phyloP scores from a whole-genome alignment of 2,888 invertebrate genomes.

The Ligdia adustata region DNA sequence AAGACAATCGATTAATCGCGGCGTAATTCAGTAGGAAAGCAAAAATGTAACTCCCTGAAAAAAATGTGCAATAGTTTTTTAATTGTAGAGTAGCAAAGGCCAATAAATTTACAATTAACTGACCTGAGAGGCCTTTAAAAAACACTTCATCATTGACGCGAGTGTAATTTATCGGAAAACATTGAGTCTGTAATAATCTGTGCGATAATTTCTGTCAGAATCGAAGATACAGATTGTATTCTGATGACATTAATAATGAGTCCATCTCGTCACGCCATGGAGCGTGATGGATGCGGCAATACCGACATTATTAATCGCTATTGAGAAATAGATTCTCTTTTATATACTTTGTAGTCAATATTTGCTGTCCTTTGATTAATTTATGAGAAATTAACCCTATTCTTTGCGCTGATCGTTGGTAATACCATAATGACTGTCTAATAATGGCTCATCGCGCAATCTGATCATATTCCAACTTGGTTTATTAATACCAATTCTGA shows the following conservation, averaged over 20 bases:
- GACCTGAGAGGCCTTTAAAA: conserved; percentile 1
- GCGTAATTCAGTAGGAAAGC: no score
- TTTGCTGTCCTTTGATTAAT: conserved; percentile 17
- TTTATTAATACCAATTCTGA: background rate
- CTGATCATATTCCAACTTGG: background rate
- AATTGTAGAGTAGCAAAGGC: no score
- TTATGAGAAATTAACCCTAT: conserved; percentile 23
- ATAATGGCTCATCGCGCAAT: conserved; percentile 1
- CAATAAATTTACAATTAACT: background rate
- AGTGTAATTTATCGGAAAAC: conserved; percentile 7
- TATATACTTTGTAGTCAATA: conserved; percentile 1
- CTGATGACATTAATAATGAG: conserved; percentile 10
- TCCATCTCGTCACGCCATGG: conserved; percentile 11
- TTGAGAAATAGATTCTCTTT: conserved; percentile 3
- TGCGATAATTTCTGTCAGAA: background rate
- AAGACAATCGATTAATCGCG: no score
- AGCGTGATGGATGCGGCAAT: conserved; percentile 20
- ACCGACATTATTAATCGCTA: background rate
- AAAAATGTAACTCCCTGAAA: no score
- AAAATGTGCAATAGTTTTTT: no score
- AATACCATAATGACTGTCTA: background rate
- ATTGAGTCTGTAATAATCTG: conserved; percentile 3
- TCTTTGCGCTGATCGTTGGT: background rate
- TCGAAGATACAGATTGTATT: background rate
- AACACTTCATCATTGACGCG: conserved; percentile 4